Base-by-base conservation (phyloP, 2,113 vertebrate genomes). In the Geococcyx californianus region DNA sequence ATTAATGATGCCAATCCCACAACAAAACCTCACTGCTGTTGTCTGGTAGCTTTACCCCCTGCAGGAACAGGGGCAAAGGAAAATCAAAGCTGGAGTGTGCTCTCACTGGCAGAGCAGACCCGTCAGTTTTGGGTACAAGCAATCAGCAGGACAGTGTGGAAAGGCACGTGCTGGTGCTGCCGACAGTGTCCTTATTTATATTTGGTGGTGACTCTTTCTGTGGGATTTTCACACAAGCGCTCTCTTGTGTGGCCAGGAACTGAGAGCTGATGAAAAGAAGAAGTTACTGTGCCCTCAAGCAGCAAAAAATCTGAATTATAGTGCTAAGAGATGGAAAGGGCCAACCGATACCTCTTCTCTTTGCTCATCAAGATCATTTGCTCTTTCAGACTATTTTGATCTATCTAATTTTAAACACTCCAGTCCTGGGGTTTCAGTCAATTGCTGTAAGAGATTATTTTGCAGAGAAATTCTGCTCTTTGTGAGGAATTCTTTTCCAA, bases 101-200 rank as follows among this genome's bases (percentile, higher is more conserved):
- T 51, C 55, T 85, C 31, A 3, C 54, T 29, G 67, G 45, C 63
- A 81, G 55, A 60, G 64, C 60, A 84, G 52, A 70, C 10, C 42
- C 76, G 12, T 20, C 79, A 47, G 74, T 23, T 31, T 24, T 0
- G 0, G 16, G 23, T 5, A 59, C 17, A n/a, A 70, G 63, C 34
- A 66, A 44, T 36, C 17, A 1, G 26, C 89, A 94, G 76, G 68
- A 55, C 79, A 68, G 73, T 13, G 52, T 91, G 93, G 90, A 90
- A 94, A 92, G 68, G 52, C 68, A 60, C 86, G 77, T 7, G 83
- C 68, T 96, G 88, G 54, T 86, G 85, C 88, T 80, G 60, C 93
- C 89, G 91, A 92, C 89, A 84, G 64, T 42, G 25, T 84, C 80
- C 90, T 78, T 81, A 42, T 92, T 95, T 84, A 88, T 84, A 59